A percentile compares a stretch with the other conserved stretches of the same genome.
Conservation (phyloP, 2,113 vertebrate genomes). For the Anas platyrhynchos region DNA sequence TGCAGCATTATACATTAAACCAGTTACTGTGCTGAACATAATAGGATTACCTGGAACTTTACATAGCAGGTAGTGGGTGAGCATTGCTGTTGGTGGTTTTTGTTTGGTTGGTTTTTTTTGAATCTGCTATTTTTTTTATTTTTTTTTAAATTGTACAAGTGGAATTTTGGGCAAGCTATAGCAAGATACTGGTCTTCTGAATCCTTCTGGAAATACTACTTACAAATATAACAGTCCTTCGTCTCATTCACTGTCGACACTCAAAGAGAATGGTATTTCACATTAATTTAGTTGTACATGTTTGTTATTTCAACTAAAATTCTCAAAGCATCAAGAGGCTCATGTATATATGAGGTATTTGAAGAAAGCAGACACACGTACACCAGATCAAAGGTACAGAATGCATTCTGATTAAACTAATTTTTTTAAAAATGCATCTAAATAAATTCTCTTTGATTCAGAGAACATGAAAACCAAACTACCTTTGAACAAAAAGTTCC, state of each 20-base stretch:
- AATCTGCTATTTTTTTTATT: not conserved
- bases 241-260: not conserved
- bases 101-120: not conserved
- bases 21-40: not conserved
- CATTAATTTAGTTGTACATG: constrained; percentile 4
- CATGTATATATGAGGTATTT: not conserved
- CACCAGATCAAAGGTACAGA: constrained; percentile 42
- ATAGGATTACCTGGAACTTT: not conserved
- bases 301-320: constrained; percentile 38
- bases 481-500: constrained; percentile 23
- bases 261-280: constrained; percentile 29
- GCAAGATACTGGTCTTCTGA: not conserved
- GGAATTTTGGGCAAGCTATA: not conserved
- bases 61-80: not conserved
- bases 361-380: constrained; percentile 35
- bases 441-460: constrained; percentile 36
- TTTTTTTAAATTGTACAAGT: not conserved
- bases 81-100: not conserved
- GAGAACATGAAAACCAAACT: constrained; percentile 28
- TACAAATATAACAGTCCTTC: not conserved
- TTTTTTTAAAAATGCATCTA: not conserved
- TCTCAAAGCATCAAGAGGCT: constrained; percentile 25
- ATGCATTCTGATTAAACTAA: constrained; percentile 32
- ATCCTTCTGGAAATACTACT: not conserved
- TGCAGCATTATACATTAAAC: not conserved